Evolutionary conservation across 2,888 invertebrate genomes (phyloP).

Genomic region (Ecdyonurus torrentis): DNA sequence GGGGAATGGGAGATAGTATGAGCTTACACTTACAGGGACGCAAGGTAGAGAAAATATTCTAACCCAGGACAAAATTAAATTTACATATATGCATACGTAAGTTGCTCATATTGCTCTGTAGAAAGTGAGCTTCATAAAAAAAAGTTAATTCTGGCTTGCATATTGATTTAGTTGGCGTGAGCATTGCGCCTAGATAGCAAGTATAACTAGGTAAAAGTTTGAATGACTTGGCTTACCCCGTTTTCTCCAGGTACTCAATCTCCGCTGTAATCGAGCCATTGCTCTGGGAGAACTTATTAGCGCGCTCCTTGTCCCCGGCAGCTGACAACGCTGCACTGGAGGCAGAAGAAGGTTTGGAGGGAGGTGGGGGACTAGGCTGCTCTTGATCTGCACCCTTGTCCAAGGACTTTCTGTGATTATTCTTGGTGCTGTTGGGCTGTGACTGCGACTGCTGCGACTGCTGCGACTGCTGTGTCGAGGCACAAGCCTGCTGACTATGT

Average conservation of each 20-base stretch:
- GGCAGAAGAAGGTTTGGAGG: neutral
- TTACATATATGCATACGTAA: no score
- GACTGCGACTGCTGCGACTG: conserved; percentile 18
- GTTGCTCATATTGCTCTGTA: no score
- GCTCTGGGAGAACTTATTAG: conserved; percentile 27
- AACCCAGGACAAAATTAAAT: no score
- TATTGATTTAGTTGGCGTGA: no score
- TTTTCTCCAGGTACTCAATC: conserved; percentile 31
- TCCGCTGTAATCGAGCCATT: conserved; percentile 29
- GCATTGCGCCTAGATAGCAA: no score
- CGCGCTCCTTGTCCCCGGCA: conserved; percentile 18
- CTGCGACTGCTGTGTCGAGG: conserved; percentile 18
- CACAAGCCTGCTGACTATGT: neutral
- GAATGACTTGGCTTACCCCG: conserved; percentile 26
- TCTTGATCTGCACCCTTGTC: conserved; percentile 25
- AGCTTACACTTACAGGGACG: no score
- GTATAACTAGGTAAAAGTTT: no score
- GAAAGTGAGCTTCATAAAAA: no score
- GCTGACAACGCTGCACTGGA: conserved; percentile 17
- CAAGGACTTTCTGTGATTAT: conserved; percentile 35
- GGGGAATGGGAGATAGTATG: no score
- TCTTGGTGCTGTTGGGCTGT: conserved; percentile 24
- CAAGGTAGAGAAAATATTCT: no score
- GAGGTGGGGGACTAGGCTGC: neutral
- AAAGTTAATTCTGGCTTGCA: no score